phyloP scores from a whole-genome alignment of 1,140 invertebrate species.

The Bombyx mandarina region DNA sequence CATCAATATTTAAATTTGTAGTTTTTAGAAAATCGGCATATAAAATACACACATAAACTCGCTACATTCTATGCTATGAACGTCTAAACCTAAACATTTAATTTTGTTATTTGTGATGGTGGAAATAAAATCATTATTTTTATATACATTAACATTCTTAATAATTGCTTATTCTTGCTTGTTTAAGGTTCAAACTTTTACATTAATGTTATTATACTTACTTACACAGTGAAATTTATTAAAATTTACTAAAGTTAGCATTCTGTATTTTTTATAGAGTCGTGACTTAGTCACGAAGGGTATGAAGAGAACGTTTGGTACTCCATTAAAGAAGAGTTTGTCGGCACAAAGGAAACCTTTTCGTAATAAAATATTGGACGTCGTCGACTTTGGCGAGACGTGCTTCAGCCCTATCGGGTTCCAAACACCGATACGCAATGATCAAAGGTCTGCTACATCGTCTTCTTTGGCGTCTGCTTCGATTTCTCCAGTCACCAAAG shows the following conservation, averaged over 20 bases:
- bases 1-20: too few relatives aligned
- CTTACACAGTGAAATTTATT: too few relatives aligned
- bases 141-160: too few relatives aligned
- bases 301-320: constrained; percentile 58
- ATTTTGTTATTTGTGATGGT: too few relatives aligned
- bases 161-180: too few relatives aligned
- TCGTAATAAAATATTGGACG: constrained; percentile 52
- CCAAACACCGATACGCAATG: constrained; percentile 31
- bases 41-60: too few relatives aligned
- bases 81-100: too few relatives aligned
- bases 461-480: constrained; percentile 43
- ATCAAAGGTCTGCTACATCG: constrained; percentile 26
- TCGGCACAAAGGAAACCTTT: constrained; percentile 27
- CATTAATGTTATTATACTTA: too few relatives aligned
- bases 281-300: constrained; percentile 41
- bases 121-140: too few relatives aligned
- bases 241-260: neutral
- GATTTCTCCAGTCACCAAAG: constrained; percentile 47
- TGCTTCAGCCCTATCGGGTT: constrained; percentile 55
- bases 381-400: constrained; percentile 44
- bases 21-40: too few relatives aligned
- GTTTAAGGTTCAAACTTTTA: too few relatives aligned
- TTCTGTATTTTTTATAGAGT: constrained; percentile 26
- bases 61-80: too few relatives aligned
- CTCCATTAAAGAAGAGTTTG: constrained; percentile 29